Conservation (phyloP, 2,888 invertebrate genomes). For the Elgonia sp. region DNA sequence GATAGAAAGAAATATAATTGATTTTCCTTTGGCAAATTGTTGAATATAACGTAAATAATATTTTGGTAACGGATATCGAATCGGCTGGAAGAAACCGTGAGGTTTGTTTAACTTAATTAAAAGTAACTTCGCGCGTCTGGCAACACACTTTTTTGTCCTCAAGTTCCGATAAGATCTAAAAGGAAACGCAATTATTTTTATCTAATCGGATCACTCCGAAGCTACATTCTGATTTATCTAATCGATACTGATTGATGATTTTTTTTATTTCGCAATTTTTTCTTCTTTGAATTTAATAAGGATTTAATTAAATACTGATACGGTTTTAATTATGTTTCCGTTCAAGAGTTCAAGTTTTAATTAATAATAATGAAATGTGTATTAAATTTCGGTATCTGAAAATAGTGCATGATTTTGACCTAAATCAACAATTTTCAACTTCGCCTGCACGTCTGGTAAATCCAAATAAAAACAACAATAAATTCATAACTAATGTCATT, state of each 20-base stretch:
- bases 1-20: conserved; percentile 6
- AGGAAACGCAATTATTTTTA: conserved; percentile 47
- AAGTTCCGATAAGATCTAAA: conserved; percentile 20
- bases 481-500: conserved; percentile 14
- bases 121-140: conserved; percentile 1
- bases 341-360: background rate
- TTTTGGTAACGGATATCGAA: conserved; percentile 33
- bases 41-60: conserved; percentile 32
- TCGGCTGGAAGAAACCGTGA: background rate
- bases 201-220: conserved; percentile 40
- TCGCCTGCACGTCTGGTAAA: background rate
- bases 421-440: background rate
- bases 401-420: background rate
- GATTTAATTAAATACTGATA: conserved; percentile 30
- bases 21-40: conserved; percentile 2
- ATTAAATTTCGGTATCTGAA: background rate
- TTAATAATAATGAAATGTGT: background rate
- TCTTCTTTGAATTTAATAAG: conserved; percentile 6
- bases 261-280: conserved; percentile 1
- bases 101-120: conserved; percentile 40
- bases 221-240: conserved; percentile 48
- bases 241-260: conserved; percentile 19
- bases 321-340: background rate
- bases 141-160: conserved; percentile 15
- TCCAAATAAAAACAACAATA: conserved; percentile 17